Evolutionary conservation across 2,888 invertebrate species (phyloP).

Genomic region (Synergus japonicus): DNA sequence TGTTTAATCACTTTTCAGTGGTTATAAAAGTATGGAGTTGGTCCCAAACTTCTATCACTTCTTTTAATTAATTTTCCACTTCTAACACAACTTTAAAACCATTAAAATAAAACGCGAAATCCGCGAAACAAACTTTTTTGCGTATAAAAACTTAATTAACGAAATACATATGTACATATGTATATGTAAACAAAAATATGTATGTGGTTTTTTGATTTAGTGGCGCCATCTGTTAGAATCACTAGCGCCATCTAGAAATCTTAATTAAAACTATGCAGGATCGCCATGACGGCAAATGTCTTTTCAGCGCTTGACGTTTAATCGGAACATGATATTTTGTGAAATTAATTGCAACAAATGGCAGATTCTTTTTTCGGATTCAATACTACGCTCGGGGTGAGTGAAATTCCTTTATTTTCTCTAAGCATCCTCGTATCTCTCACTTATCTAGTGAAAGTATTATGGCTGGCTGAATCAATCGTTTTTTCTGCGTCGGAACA

Average conservation of each 20-base stretch:
- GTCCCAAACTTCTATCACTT: background rate
- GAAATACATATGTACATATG: too few relatives aligned
- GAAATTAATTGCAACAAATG: conserved; percentile 80
- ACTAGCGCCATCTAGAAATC: background rate
- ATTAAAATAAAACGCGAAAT: background rate
- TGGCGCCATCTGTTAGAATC: background rate
- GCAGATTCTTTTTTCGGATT: conserved; percentile 94
- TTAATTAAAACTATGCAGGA: conserved; percentile 30
- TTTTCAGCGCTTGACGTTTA: conserved; percentile 75
- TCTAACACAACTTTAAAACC: background rate
- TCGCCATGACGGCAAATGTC: conserved; percentile 77
- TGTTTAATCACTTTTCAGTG: background rate
- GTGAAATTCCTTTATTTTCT: conserved; percentile 69
- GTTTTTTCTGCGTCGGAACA: conserved; percentile 53
- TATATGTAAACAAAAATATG: too few relatives aligned
- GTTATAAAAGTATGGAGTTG: too few relatives aligned
- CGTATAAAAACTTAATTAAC: too few relatives aligned
- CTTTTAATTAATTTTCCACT: background rate
- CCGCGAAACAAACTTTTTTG: too few relatives aligned
- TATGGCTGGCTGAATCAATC: conserved; percentile 33
- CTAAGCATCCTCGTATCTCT: background rate
- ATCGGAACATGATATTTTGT: conserved; percentile 76
- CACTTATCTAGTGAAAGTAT: conserved; percentile 8
- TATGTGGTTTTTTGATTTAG: background rate
- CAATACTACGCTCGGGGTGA: conserved; percentile 88